These are phyloP conservation scores for Thunnus maccoyii DNA, from an alignment of 2,113 vertebrate species.

Conservation along the genomic window DNA sequence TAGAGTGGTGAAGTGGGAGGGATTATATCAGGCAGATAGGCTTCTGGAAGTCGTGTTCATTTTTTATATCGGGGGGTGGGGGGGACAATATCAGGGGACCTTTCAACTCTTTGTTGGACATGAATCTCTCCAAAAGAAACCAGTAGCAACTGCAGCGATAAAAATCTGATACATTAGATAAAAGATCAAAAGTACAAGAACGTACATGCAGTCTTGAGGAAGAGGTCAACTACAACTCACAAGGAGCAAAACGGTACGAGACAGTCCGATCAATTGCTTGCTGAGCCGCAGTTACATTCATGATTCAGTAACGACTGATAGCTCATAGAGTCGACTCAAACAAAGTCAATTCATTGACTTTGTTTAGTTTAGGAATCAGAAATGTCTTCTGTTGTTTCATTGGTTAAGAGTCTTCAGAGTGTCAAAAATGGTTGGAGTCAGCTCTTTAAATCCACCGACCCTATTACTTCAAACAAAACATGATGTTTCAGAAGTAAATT, in stretches of 20 bases:
- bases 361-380: too few relatives aligned
- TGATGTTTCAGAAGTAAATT: neutral
- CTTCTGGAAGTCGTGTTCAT: slow-evolving; percentile 12
- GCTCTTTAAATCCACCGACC: neutral
- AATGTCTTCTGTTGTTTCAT: too few relatives aligned
- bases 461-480: neutral
- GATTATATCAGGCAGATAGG: slow-evolving; percentile 46
- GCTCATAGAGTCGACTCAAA: neutral
- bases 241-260: neutral
- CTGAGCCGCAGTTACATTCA: too few relatives aligned
- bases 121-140: neutral
- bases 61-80: neutral
- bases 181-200: too few relatives aligned
- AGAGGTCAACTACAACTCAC: too few relatives aligned
- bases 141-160: too few relatives aligned
- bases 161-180: too few relatives aligned
- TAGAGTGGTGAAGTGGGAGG: slow-evolving; percentile 32
- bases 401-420: too few relatives aligned
- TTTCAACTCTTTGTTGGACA: neutral
- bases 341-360: neutral
- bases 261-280: neutral
- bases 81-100: neutral
- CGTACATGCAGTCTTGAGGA: too few relatives aligned
- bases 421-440: too few relatives aligned
- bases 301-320: too few relatives aligned